These are phyloP conservation scores for Argyra leucocephala DNA, from an alignment of 2,888 invertebrate species.

Conservation along the genomic window DNA sequence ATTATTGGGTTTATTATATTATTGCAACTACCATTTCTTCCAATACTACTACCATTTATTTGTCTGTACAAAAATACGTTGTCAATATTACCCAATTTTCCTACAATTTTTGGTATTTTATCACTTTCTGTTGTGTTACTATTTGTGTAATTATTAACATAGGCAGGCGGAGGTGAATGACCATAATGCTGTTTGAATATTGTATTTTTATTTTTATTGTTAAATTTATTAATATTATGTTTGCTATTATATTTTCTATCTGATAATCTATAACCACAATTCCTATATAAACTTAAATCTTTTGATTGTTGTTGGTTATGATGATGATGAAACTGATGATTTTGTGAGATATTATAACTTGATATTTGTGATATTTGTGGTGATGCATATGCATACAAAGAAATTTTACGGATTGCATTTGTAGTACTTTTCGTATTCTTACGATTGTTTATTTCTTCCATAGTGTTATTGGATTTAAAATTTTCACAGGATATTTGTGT, in stretches of 20 bases:
- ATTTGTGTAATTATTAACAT: conserved; percentile 18
- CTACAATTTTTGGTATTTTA: conserved; percentile 44
- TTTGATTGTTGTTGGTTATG: conserved; percentile 14
- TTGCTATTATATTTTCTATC: background rate
- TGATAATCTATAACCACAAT: background rate
- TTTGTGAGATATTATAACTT: background rate
- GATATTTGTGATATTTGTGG: background rate
- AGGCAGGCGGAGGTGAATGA: conserved; percentile 10
- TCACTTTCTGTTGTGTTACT: conserved; percentile 34
- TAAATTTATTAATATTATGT: background rate
- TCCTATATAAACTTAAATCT: conserved; percentile 4
- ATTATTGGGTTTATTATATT: background rate
- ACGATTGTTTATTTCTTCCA: background rate
- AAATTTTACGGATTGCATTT: background rate
- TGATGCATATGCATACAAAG: background rate
- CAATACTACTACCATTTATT: background rate
- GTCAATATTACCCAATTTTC: conserved; percentile 38
- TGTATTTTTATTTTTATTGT: background rate
- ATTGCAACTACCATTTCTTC: background rate
- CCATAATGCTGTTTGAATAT: background rate
- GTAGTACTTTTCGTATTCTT: background rate
- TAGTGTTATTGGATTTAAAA: background rate
- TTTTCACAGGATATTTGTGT: background rate
- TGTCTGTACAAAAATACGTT: background rate
- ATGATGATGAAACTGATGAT: background rate